phyloP scores from a whole-genome alignment of 2,888 invertebrate species.

The Conchocele bisecta region DNA sequence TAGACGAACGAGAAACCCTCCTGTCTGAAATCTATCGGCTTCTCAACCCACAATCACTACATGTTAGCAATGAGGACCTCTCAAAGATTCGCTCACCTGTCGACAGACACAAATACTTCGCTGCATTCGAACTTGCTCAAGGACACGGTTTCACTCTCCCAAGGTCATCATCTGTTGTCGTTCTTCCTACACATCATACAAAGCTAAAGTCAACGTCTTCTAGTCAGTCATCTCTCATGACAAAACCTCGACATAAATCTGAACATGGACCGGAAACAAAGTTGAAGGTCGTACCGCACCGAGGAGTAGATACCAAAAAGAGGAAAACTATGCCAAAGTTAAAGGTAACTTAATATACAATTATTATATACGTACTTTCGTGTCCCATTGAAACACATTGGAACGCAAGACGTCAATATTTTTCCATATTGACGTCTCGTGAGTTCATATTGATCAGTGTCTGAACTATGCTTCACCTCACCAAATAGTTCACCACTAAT shows the following conservation, averaged over 20 bases:
- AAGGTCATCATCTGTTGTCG: slow-evolving; percentile 48
- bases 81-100: slow-evolving; percentile 49
- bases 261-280: slow-evolving; percentile 41
- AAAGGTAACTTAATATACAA: too few relatives aligned
- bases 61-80: slow-evolving; percentile 56
- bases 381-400: too few relatives aligned
- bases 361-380: too few relatives aligned
- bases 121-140: slow-evolving; percentile 64
- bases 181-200: slow-evolving; percentile 45
- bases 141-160: slow-evolving; percentile 32
- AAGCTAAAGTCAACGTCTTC: slow-evolving; percentile 43
- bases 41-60: slow-evolving; percentile 49
- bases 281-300: neutral
- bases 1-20: slow-evolving; percentile 61
- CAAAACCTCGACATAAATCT: slow-evolving; percentile 65
- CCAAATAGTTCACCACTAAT: too few relatives aligned
- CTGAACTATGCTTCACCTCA: too few relatives aligned
- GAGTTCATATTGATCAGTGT: too few relatives aligned
- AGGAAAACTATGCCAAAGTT: slow-evolving; percentile 51
- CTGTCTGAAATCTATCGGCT: slow-evolving; percentile 66
- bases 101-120: slow-evolving; percentile 67
- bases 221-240: slow-evolving; percentile 49
- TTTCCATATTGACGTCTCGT: too few relatives aligned
- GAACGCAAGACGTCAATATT: too few relatives aligned
- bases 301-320: slow-evolving; percentile 34